These are phyloP conservation scores for Sitta carolinensis DNA, from an alignment of 2,797 vertebrate species.

Conservation along the genomic window DNA sequence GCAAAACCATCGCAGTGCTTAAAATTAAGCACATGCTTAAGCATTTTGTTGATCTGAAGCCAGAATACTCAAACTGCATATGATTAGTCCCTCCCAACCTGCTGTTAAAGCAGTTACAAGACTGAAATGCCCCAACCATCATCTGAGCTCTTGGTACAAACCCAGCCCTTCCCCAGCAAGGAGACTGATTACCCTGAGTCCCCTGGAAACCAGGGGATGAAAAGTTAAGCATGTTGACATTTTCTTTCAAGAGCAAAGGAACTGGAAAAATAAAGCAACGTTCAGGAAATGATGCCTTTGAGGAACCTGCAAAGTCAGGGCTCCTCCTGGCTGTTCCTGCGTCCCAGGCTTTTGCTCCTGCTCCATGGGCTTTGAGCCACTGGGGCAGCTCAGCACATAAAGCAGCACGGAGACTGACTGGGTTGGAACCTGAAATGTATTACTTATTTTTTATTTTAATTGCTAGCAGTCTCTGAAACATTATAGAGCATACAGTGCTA, in stretches of 20 bases:
- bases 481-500: conserved; percentile 68
- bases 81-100: background rate
- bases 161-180: background rate
- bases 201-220: background rate
- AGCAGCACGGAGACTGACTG: background rate
- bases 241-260: conserved; percentile 10
- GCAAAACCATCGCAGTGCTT: background rate
- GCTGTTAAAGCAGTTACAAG: background rate
- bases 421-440: conserved; percentile 64
- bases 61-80: background rate
- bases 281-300: background rate
- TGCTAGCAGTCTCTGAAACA: conserved; percentile 71
- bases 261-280: background rate
- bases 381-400: conserved; percentile 5
- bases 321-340: background rate
- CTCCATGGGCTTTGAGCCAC: background rate
- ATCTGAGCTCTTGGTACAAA: background rate
- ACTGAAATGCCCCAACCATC: background rate
- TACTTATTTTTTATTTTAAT: conserved; percentile 75
- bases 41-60: background rate
- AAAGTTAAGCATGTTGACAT: background rate
- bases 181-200: background rate
- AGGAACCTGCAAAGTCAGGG: background rate
- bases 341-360: background rate
- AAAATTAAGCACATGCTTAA: background rate